Conservation (phyloP, 92 coral and sea anemone species). For the Heliopora coerulea region DNA sequence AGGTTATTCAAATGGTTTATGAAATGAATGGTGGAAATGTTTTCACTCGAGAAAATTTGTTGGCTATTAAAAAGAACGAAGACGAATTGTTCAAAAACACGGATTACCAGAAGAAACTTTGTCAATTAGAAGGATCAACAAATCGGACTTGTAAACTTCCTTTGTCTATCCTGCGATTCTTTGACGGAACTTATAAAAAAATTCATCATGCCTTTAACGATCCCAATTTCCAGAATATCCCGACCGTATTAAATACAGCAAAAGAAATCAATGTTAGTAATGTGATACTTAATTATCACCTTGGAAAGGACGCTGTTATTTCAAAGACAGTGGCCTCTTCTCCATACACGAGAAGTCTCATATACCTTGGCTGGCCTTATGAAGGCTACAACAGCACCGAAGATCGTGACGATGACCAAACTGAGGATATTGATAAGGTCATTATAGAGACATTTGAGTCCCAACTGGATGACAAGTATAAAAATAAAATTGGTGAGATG, state of each 20-base stretch:
- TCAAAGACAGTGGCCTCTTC: slow-evolving; percentile 29
- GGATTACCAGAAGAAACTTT: slow-evolving; percentile 54
- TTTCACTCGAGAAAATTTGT: slow-evolving; percentile 56
- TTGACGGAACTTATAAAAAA: slow-evolving; percentile 58
- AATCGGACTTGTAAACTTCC: slow-evolving; percentile 45
- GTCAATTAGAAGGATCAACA: slow-evolving; percentile 42
- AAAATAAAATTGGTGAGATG: slow-evolving; percentile 56
- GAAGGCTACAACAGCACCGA: slow-evolving; percentile 47
- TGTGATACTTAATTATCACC: slow-evolving; percentile 51
- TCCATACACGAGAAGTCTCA: slow-evolving; percentile 42
- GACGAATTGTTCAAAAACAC: slow-evolving; percentile 41
- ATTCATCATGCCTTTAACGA: slow-evolving; percentile 50
- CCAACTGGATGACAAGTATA: slow-evolving; percentile 26
- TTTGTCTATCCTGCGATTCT: slow-evolving; percentile 62
- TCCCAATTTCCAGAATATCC: slow-evolving; percentile 57
- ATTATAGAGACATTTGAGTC: slow-evolving; percentile 50
- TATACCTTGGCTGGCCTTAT: slow-evolving; percentile 57
- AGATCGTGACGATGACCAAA: slow-evolving; percentile 55
- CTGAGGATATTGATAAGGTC: slow-evolving; percentile 30
- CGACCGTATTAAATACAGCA: slow-evolving; percentile 51
- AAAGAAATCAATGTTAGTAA: slow-evolving; percentile 9
- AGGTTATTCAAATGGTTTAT: slow-evolving; percentile 52
- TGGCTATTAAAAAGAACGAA: slow-evolving; percentile 49
- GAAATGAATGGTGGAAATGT: slow-evolving; percentile 56
- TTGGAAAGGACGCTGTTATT: slow-evolving; percentile 55